Evolutionary conservation across 2,888 invertebrate species (phyloP).

Genomic region (Willowsia nigromaculata): DNA sequence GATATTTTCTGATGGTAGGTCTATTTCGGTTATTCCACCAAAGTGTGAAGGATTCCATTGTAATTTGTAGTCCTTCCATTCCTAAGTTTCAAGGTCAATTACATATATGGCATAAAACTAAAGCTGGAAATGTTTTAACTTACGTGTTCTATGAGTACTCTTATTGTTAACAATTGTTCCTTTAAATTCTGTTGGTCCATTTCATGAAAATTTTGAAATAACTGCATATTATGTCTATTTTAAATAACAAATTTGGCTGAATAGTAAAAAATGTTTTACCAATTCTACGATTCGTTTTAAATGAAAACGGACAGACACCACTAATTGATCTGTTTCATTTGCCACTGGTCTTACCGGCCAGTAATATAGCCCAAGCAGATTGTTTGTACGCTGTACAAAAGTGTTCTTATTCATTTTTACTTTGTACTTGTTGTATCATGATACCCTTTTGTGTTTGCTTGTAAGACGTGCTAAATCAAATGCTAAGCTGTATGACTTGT

Average conservation of each 20-base stretch:
- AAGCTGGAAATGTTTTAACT: not conserved
- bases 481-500: too few species aligned
- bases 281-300: not conserved
- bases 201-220: not conserved
- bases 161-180: not conserved
- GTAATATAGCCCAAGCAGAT: not conserved
- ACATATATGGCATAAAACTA: not conserved
- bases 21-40: not conserved
- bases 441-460: too few species aligned
- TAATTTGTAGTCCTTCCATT: not conserved
- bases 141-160: not conserved
- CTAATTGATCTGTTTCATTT: not conserved
- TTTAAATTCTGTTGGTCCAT: not conserved
- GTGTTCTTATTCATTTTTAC: too few species aligned
- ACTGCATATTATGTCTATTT: not conserved
- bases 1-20: not conserved
- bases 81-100: not conserved
- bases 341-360: not conserved
- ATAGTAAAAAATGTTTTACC: not conserved
- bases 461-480: too few species aligned
- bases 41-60: not conserved
- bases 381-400: not conserved
- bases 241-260: not conserved
- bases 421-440: too few species aligned
- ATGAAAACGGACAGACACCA: not conserved